Conservation (phyloP, 2,113 vertebrate species). For the Spheniscus mendiculus region DNA sequence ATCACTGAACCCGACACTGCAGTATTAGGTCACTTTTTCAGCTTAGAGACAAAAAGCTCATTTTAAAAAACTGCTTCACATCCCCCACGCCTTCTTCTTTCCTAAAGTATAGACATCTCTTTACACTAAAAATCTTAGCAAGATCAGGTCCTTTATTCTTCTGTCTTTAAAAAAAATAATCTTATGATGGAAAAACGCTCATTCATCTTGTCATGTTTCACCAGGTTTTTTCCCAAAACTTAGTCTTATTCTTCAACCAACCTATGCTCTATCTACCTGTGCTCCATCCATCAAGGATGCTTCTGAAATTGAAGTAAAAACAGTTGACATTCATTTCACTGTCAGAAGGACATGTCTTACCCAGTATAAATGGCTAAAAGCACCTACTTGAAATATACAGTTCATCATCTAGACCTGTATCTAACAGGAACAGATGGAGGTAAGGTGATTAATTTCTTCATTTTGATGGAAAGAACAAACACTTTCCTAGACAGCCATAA, state of each 20-base stretch:
- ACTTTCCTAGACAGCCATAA: background rate
- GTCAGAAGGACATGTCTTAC: background rate
- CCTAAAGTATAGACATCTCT: background rate
- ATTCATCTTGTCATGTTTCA: background rate
- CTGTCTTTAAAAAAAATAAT: background rate
- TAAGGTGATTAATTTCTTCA: slow-evolving; percentile 32
- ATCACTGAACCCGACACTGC: background rate
- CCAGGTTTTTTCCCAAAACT: background rate
- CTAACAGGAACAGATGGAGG: slow-evolving; percentile 19
- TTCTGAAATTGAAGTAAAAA: background rate
- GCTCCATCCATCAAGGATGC: background rate
- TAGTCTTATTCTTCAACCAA: background rate
- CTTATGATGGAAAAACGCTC: background rate
- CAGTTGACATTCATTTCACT: background rate
- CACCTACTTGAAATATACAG: background rate
- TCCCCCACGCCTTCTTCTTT: fast-evolving
- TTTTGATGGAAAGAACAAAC: slow-evolving; percentile 48
- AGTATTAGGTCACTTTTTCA: background rate
- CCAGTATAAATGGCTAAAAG: background rate
- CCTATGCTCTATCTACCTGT: background rate
- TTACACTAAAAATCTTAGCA: background rate
- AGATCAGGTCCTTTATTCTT: background rate
- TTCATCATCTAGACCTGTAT: background rate
- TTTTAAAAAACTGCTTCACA: background rate
- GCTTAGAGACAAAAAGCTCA: background rate